Evolutionary conservation across 2,797 vertebrate species (phyloP), one percentile per base, ranked within the genome.

Genomic region (Caiman crocodilus): DNA sequence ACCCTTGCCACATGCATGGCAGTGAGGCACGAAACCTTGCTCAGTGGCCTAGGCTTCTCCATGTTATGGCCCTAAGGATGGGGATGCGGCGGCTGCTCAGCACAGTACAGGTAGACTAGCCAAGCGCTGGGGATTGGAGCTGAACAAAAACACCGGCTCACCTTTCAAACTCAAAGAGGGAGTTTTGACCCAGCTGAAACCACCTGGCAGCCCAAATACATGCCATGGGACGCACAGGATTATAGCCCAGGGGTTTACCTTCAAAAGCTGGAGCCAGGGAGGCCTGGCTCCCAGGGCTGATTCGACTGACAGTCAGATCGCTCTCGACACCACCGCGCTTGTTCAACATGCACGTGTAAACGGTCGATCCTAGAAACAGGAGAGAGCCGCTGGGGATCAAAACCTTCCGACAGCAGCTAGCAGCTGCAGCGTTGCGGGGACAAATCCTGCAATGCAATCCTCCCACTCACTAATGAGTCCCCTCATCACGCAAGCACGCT

Each of bases 341-440:
- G 95, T 99, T 99, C 95, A 99, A 94, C 99, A 99, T 99, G 96
- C 99, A 99, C 69, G 99, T 99, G 90, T 99, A 99, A 60, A 99
- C 98, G 0, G 99, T 99, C 7, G 98, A 98, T 73, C 99, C 99
- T 99, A 94, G 10, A 92, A 94, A 55, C 2, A 23, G 65, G 67
- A 91, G 50, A 94, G 42, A 50, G 15, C 7, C 0, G 1, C 9
- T 14, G 74, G 64, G 64, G 89, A n/a, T 25, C 87, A 79, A 79
- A 25, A 32, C 21, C 2, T 1, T 59, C 57, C 56, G 12, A 0
- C 4, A 0, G 14, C 74, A 28, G 4, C 1, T 50, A 25, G 76
- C 5, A 63, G 42, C 23, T 11, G 14, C 35, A 42, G 23, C 4
- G 3, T n/a, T 18, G 7, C 35, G 14, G 42, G 23, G 6, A 16